A percentile compares a stretch with the other conserved stretches of the same genome.
phyloP scores from a whole-genome alignment of 2,797 vertebrate species.

The Ctenopoma multispine region DNA sequence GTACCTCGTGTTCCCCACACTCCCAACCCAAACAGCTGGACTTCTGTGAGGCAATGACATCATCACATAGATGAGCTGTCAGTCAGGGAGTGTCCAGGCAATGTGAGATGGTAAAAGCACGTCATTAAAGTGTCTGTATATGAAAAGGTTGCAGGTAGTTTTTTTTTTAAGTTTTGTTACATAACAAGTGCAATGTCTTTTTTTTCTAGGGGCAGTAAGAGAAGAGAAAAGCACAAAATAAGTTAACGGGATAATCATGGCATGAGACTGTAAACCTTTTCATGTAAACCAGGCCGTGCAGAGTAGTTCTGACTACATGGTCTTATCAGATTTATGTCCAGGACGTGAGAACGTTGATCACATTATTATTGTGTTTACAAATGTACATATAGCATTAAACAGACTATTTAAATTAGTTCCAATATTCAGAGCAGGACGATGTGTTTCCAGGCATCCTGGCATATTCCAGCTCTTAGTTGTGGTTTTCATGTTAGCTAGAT shows the following conservation, averaged over 20 bases:
- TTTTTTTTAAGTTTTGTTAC: slow-evolving; percentile 1
- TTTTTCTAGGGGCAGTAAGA: slow-evolving; percentile 1
- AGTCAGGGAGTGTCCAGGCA: neutral
- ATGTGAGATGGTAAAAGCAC: neutral
- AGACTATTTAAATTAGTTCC: neutral
- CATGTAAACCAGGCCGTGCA: neutral
- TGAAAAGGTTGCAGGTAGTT: slow-evolving; percentile 2
- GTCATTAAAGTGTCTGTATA: slow-evolving; percentile 19
- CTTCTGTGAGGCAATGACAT: slow-evolving; percentile 11
- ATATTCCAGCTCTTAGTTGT: slow-evolving; percentile 7
- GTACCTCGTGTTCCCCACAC: neutral
- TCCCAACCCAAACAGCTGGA: neutral
- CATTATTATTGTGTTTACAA: neutral
- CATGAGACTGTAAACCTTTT: slow-evolving; percentile 16
- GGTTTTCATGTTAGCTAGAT: neutral
- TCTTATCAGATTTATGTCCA: neutral
- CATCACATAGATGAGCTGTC: neutral
- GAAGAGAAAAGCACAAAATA: slow-evolving; percentile 42
- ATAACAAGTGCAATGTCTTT: slow-evolving; percentile 23
- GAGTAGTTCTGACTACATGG: neutral
- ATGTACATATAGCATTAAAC: neutral
- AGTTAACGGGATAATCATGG: slow-evolving; percentile 24
- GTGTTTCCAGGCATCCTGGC: neutral
- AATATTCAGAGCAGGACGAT: neutral
- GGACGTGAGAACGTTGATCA: neutral